Percentiles rank a stretch among this genome's conserved stretches.
These are phyloP conservation scores for Montipora capitata DNA, from an alignment of 92 coral and sea anemone species.

Conservation along the genomic window DNA sequence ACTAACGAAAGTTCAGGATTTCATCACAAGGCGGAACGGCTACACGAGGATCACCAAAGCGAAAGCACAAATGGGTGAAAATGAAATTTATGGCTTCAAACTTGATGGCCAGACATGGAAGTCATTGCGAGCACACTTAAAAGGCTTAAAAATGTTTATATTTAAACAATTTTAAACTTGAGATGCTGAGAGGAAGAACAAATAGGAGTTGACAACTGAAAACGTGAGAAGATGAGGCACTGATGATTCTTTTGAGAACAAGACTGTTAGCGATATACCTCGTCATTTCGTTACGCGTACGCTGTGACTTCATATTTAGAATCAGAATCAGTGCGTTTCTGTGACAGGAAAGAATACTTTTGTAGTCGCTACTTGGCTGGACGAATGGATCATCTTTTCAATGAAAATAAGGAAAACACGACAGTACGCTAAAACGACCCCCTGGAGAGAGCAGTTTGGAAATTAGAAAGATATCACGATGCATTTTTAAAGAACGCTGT, in stretches of 20 bases:
- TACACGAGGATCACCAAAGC: too few species aligned
- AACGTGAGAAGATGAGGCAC: neutral
- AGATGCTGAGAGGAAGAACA: neutral
- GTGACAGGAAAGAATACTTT: neutral
- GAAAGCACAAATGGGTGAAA: neutral
- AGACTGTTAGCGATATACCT: too few species aligned
- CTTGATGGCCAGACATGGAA: neutral
- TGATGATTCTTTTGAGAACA: neutral
- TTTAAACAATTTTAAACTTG: neutral
- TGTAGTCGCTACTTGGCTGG: too few species aligned
- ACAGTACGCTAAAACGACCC: too few species aligned
- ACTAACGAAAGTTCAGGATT: neutral
- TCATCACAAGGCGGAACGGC: neutral
- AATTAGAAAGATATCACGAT: too few species aligned
- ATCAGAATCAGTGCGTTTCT: too few species aligned
- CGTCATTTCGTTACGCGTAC: too few species aligned
- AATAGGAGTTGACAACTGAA: neutral
- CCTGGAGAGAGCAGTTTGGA: too few species aligned
- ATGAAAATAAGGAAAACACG: too few species aligned
- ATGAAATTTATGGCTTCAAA: neutral
- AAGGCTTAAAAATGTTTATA: neutral
- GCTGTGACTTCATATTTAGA: too few species aligned
- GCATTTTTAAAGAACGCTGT: too few species aligned
- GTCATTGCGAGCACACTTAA: neutral
- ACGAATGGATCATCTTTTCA: too few species aligned